Evolutionary conservation across 1,140 invertebrate genomes (phyloP).

Genomic region (Heterodera carotae): DNA sequence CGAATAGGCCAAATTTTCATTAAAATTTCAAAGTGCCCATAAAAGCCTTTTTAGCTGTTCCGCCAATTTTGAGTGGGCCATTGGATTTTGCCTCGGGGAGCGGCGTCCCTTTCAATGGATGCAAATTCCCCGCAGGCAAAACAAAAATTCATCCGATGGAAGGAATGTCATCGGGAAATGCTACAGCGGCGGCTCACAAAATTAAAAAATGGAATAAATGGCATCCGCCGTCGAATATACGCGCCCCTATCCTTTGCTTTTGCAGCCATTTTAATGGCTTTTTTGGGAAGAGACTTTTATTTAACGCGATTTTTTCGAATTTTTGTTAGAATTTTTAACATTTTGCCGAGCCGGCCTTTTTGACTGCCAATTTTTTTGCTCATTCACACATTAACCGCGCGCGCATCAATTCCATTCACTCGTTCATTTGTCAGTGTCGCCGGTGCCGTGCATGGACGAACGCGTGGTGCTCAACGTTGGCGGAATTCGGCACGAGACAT

Average conservation of each 20-base stretch:
- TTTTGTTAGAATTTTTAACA: too few species aligned
- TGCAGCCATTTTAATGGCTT: not conserved
- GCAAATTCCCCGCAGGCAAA: conserved; percentile 8
- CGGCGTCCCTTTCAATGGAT: not conserved
- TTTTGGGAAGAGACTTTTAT: not conserved
- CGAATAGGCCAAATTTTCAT: not conserved
- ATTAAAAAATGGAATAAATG: conserved; percentile 7
- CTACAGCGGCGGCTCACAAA: not conserved
- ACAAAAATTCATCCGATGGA: conserved; percentile 8
- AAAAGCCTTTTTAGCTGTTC: too few species aligned
- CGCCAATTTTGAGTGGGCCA: not conserved
- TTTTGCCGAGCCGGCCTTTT: not conserved
- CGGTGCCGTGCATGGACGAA: conserved; percentile 75
- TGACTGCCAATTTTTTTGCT: not conserved
- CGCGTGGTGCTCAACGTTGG: conserved; percentile 96
- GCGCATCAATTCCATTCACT: too few species aligned
- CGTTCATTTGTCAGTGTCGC: conserved; percentile 18
- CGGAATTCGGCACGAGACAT: conserved; percentile 91
- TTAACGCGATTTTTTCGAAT: not conserved
- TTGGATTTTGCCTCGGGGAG: not conserved
- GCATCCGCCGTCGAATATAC: not conserved
- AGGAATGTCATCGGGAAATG: conserved; percentile 6
- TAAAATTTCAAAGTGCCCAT: not conserved
- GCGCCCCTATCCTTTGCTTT: too few species aligned
- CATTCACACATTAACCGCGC: not conserved